These are phyloP conservation scores for Smithornis capensis DNA, from an alignment of 2,113 vertebrate genomes.

Conservation along the genomic window DNA sequence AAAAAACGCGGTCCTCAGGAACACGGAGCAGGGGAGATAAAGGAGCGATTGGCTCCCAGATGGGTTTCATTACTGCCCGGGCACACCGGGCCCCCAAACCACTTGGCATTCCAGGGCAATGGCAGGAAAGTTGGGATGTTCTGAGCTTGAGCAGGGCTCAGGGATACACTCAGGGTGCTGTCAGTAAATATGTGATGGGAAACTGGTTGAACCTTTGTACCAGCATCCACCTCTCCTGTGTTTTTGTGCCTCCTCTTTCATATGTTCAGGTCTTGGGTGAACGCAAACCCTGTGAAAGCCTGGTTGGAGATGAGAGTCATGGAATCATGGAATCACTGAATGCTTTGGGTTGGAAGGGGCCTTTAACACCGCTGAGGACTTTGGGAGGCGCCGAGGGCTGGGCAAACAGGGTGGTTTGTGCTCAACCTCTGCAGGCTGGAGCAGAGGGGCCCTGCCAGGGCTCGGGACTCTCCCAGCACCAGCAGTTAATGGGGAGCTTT, in stretches of 20 bases:
- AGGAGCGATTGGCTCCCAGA: slow-evolving; percentile 31
- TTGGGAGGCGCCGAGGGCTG: background rate
- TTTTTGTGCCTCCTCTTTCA: background rate
- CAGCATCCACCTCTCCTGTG: accelerated
- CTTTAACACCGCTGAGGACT: background rate
- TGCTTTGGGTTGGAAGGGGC: background rate
- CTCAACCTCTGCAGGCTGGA: accelerated
- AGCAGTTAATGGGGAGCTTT: accelerated
- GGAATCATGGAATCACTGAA: background rate
- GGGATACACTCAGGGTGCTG: background rate
- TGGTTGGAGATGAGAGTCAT: background rate
- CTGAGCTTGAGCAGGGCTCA: accelerated
- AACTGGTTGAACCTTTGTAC: background rate
- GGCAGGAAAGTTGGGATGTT: background rate
- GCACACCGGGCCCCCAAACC: background rate
- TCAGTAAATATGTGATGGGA: background rate
- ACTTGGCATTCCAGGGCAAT: background rate
- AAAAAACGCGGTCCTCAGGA: slow-evolving; percentile 76
- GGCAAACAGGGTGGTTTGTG: background rate
- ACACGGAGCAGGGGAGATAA: slow-evolving; percentile 59
- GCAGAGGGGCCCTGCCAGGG: background rate
- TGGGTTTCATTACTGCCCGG: slow-evolving; percentile 49
- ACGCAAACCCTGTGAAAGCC: accelerated
- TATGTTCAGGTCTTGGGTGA: accelerated
- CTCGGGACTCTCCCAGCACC: background rate